phyloP scores from a whole-genome alignment of 2,113 vertebrate species.

The Mungos mungo region DNA sequence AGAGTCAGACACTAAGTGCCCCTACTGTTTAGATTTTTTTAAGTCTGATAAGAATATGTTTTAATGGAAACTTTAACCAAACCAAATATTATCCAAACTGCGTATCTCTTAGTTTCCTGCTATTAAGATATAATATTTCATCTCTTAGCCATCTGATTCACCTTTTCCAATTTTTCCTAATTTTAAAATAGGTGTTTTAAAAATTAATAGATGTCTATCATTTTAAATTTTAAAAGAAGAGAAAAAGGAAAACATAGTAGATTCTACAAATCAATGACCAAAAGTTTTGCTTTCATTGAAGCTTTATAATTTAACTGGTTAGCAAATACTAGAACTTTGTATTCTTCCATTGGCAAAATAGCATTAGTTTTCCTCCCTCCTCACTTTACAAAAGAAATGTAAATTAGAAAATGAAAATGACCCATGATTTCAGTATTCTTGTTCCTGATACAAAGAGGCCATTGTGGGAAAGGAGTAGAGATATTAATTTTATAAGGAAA shows the following conservation, averaged over 20 bases:
- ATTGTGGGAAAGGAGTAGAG: conserved; percentile 2
- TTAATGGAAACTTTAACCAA: conserved; percentile 34
- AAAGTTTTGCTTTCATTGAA: conserved; percentile 12
- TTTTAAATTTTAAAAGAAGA: conserved; percentile 31
- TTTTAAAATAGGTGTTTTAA: conserved; percentile 44
- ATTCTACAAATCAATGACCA: not conserved
- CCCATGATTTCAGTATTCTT: conserved; percentile 43
- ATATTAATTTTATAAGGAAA: conserved; percentile 50
- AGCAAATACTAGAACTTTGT: conserved; percentile 10
- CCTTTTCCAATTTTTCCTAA: conserved; percentile 15
- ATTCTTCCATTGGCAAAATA: conserved; percentile 6
- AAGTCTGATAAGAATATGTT: conserved; percentile 40
- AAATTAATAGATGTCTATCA: not conserved
- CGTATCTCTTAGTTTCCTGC: not conserved
- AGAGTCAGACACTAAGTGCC: too few species aligned
- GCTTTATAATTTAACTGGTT: conserved; percentile 43
- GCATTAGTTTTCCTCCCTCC: not conserved
- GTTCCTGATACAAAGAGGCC: conserved; percentile 20
- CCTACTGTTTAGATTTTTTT: not conserved
- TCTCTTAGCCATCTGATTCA: not conserved
- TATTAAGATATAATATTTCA: not conserved
- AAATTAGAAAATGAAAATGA: conserved; percentile 41
- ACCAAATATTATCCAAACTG: not conserved
- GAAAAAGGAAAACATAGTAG: not conserved
- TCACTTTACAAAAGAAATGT: conserved; percentile 1